Conservation (phyloP, 2,797 vertebrate genomes). For the Notolabrus celidotus region DNA sequence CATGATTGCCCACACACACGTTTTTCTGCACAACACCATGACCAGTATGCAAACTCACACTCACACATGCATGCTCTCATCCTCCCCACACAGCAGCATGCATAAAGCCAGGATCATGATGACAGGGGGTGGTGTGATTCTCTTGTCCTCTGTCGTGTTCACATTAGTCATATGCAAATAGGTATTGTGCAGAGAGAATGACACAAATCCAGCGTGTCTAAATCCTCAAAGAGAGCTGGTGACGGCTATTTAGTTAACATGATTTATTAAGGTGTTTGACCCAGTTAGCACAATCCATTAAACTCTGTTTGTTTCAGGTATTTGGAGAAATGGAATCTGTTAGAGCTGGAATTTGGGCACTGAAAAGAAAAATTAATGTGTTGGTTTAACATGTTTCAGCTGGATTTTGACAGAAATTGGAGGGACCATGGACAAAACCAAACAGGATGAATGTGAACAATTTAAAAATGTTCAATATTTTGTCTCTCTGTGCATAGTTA, state of each 20-base stretch:
- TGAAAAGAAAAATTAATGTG: neutral
- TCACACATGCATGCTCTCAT: slow-evolving; percentile 24
- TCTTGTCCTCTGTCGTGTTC: slow-evolving; percentile 78
- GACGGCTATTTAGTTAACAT: slow-evolving; percentile 78
- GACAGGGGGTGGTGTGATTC: slow-evolving; percentile 75
- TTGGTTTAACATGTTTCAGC: neutral
- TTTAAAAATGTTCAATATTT: too few species aligned
- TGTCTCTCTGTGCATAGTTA: too few species aligned
- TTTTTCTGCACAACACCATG: neutral
- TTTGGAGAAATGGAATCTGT: slow-evolving; percentile 31
- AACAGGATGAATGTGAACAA: too few species aligned
- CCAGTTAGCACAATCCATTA: slow-evolving; percentile 65
- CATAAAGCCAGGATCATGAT: slow-evolving; percentile 71
- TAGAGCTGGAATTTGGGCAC: neutral
- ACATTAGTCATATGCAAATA: slow-evolving; percentile 83
- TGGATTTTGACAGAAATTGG: too few species aligned
- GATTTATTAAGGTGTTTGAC: slow-evolving; percentile 81
- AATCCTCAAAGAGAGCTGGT: slow-evolving; percentile 71
- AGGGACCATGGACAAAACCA: too few species aligned
- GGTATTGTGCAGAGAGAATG: slow-evolving; percentile 76
- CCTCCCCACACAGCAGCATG: slow-evolving; percentile 43
- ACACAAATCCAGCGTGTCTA: slow-evolving; percentile 83
- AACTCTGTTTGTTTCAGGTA: slow-evolving; percentile 39
- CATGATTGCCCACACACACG: slow-evolving; percentile 21
- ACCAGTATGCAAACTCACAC: too few species aligned